Base-by-base conservation (phyloP, 2,113 vertebrate genomes). In the Eudyptes chrysolophus region DNA sequence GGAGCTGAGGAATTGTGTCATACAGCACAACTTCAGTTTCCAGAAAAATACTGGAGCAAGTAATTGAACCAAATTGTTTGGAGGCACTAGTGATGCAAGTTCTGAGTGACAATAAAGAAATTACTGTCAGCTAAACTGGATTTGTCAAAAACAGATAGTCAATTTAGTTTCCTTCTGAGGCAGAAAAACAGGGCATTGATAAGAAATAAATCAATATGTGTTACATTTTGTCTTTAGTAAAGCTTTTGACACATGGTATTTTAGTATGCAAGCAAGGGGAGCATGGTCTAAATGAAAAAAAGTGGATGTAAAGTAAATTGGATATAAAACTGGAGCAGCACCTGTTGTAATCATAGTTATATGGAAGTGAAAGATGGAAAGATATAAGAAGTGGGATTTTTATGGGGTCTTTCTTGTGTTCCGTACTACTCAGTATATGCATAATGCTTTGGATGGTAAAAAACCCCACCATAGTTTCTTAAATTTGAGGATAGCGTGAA, bases 101-200 rank as follows among this genome's bases (percentile, higher is more conserved):
- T 42, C 42, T 42, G 42, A 42, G 42, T 42, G 42, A 42, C 42
- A 42, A 78, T 94, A 92, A 94, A 90, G 68, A 60, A 95, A 89
- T 94, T 95, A 92, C 80, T 75, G 86, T 84, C 89, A 96, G 25
- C 86, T 90, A 86, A 90, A 97, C 68, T 81, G 32, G 40, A 91
- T 95, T 96, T 96, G 54, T 89, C 76, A 95, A 92, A 90, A 92
- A 54, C 68, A 93, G 61, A 58, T 87, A 84, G 85, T 90, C 68
- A 89, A 74, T 94, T 90, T 90, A n/a, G 25, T 90, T 95, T 89
- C 10, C 68, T 87, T 94, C 72, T 60, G 72, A 81, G 72, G 29
- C 72, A 89, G 72, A 78, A 76, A 88, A 95, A 22, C 27, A n/a
- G 17, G 44, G 13, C 52, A 64, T 29, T 46, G 76, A 26, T 74